phyloP scores from a whole-genome alignment of 2,797 vertebrate genomes.

The Rhinoraja longicauda region DNA sequence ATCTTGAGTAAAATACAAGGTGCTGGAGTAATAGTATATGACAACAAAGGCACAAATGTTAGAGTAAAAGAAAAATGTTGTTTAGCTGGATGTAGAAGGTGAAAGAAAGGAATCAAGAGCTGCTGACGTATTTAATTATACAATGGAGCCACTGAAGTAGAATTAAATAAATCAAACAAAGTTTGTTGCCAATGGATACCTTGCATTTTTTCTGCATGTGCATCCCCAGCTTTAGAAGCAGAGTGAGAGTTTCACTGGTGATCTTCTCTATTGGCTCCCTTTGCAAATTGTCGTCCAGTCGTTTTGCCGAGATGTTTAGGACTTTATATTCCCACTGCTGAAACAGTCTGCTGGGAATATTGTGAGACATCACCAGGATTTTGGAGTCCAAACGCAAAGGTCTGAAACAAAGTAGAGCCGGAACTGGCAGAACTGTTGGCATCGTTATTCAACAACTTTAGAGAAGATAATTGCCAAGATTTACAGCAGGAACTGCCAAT shows the following conservation, averaged over 20 bases:
- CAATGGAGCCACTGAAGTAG: background rate
- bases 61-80: background rate
- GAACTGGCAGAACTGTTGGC: background rate
- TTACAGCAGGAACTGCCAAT: too few species aligned
- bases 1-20: too few species aligned
- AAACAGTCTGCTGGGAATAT: constrained; percentile 55
- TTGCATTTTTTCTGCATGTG: constrained; percentile 46
- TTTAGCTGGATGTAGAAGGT: background rate
- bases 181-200: constrained; percentile 47
- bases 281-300: constrained; percentile 40
- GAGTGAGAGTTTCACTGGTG: constrained; percentile 49
- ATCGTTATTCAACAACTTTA: background rate
- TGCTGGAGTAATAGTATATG: background rate
- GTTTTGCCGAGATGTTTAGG: constrained; percentile 42
- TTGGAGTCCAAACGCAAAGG: constrained; percentile 50
- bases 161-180: background rate
- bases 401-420: constrained; percentile 43
- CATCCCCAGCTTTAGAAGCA: constrained; percentile 50
- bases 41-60: background rate
- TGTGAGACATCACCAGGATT: constrained; percentile 57
- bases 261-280: constrained; percentile 48
- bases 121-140: background rate
- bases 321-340: constrained; percentile 63
- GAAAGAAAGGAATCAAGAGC: background rate
- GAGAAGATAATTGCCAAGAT: background rate